A percentile compares a stretch with the other conserved stretches of the same genome.
Evolutionary conservation across 2,113 vertebrate genomes (phyloP).

Genomic region (Tursiops truncatus): DNA sequence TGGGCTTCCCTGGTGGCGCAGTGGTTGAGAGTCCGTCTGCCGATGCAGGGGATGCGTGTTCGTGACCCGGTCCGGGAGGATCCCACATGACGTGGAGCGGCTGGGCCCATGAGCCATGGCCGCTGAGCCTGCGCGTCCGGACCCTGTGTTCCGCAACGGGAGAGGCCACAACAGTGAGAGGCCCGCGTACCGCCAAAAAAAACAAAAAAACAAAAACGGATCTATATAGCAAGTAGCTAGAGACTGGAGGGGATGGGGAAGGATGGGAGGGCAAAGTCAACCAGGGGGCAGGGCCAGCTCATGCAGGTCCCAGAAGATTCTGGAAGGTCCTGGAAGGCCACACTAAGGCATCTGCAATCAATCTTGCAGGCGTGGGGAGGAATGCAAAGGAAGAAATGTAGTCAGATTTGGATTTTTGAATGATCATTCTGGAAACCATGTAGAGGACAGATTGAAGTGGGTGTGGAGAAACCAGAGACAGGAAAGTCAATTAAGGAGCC

Average conservation of each 20-base stretch:
- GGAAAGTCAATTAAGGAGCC: conserved; percentile 64
- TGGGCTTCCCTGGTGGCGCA: no score
- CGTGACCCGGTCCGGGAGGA: no score
- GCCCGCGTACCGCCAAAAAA: no score
- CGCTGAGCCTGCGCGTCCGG: no score
- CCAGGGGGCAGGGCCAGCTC: neutral
- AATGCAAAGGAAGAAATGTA: neutral
- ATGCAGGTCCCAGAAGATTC: neutral
- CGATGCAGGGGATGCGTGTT: no score
- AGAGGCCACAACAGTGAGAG: no score
- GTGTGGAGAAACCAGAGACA: conserved; percentile 56
- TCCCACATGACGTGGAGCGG: no score
- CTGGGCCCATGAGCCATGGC: no score
- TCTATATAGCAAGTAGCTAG: neutral
- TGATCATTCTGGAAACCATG: conserved; percentile 49
- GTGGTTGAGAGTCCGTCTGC: no score
- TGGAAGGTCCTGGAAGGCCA: neutral
- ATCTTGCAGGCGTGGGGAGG: neutral
- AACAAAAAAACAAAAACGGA: no score
- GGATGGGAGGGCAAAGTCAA: neutral
- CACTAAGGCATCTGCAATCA: neutral
- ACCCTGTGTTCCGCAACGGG: no score
- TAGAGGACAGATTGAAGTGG: conserved; percentile 64
- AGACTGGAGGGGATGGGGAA: neutral
- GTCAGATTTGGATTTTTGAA: conserved; percentile 55